Conservation (phyloP, 2,797 vertebrate genomes). For the Ispidina lecontei region DNA sequence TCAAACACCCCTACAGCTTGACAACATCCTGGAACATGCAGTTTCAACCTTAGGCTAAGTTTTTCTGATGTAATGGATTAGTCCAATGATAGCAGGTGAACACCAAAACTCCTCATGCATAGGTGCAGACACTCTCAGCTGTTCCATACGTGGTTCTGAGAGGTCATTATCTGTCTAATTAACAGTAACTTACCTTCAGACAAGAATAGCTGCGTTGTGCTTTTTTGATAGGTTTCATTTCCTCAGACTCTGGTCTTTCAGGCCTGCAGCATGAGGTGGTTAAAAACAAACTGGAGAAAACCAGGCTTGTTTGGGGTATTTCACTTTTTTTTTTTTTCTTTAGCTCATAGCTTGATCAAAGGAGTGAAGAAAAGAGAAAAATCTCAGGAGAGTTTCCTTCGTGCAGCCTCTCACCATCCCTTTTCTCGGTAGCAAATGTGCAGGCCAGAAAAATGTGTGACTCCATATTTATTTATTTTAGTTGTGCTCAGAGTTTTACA, state of each 20-base stretch:
- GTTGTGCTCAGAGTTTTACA: conserved; percentile 69
- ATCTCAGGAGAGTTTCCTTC: neutral
- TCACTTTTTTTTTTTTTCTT: neutral
- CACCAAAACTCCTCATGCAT: neutral
- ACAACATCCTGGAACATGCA: neutral
- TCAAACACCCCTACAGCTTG: neutral
- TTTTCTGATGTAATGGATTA: neutral
- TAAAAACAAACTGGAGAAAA: conserved; percentile 2
- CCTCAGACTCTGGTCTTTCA: neutral
- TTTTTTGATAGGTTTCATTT: neutral
- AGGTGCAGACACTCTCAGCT: neutral
- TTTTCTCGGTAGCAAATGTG: neutral
- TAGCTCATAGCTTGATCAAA: neutral
- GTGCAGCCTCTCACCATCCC: neutral
- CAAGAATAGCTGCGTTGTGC: accelerated
- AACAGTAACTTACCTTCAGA: neutral
- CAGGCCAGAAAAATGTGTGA: conserved; percentile 27
- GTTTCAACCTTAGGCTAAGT: neutral
- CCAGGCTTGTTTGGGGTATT: neutral
- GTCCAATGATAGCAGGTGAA: neutral
- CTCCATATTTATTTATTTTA: conserved; percentile 37
- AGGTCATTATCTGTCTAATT: neutral
- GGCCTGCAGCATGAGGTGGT: accelerated
- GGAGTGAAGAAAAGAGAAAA: neutral
- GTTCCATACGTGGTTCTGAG: neutral